Conservation (phyloP, 1,140 invertebrate species). For the Leptonema lineaticorne region DNA sequence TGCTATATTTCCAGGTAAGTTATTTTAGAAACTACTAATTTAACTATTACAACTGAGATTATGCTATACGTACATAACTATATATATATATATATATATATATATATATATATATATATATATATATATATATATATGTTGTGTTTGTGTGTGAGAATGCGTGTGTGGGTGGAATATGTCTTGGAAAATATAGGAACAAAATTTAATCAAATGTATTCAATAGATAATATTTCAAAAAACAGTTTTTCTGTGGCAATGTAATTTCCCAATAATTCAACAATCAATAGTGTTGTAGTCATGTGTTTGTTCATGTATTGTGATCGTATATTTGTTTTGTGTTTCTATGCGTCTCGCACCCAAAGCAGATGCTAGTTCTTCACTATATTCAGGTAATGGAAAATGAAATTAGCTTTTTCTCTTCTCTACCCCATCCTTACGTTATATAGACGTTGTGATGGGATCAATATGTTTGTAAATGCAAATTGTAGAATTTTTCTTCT, state of each 20-base stretch:
- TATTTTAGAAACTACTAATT: too few relatives aligned
- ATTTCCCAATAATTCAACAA: slow-evolving; percentile 1
- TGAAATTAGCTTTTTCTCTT: slow-evolving; percentile 25
- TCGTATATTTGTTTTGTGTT: slow-evolving; percentile 42
- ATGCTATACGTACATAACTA: too few relatives aligned
- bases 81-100: too few relatives aligned
- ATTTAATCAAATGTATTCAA: too few relatives aligned
- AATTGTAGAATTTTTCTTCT: slow-evolving; percentile 2
- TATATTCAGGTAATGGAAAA: slow-evolving; percentile 44
- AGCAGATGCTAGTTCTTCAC: slow-evolving; percentile 45
- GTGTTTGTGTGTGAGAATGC: too few relatives aligned
- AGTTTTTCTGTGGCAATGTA: not conserved
- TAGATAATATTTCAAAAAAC: not conserved
- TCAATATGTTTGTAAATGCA: slow-evolving; percentile 22
- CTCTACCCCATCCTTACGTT: slow-evolving; percentile 16
- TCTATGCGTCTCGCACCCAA: slow-evolving; percentile 40
- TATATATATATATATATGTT: too few relatives aligned
- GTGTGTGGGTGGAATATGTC: too few relatives aligned
- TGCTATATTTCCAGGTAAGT: too few relatives aligned
- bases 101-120: too few relatives aligned
- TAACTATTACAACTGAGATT: too few relatives aligned
- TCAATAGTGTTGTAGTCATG: slow-evolving; percentile 12
- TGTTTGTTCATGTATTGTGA: slow-evolving; percentile 40
- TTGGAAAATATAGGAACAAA: too few relatives aligned
- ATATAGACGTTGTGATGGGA: slow-evolving; percentile 18